These are phyloP conservation scores for Trinorchestia longiramus DNA, from an alignment of 1,140 invertebrate genomes.

Conservation along the genomic window DNA sequence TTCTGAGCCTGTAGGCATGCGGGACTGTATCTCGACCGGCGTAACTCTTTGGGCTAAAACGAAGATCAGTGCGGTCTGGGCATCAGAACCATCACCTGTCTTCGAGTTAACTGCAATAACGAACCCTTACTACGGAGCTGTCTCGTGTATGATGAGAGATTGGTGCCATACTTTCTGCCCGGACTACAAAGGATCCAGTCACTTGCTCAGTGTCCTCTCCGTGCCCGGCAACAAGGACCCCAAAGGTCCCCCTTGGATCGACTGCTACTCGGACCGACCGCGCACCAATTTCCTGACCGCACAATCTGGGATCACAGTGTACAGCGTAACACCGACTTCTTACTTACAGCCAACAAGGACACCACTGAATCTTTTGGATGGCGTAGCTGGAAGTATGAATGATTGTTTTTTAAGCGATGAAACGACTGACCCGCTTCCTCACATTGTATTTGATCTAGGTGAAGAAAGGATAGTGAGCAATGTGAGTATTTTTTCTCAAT, in stretches of 20 bases:
- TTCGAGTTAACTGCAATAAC: too few relatives aligned
- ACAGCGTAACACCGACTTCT: not conserved
- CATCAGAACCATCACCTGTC: too few relatives aligned
- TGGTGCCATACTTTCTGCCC: not conserved
- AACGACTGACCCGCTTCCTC: not conserved
- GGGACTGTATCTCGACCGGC: too few relatives aligned
- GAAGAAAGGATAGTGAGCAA: not conserved
- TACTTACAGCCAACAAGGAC: not conserved
- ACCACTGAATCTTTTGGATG: not conserved
- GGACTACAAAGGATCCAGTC: not conserved
- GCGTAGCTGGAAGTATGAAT: not conserved
- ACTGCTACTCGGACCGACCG: constrained; percentile 7
- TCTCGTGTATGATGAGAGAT: not conserved
- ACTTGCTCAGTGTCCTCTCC: not conserved
- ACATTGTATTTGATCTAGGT: not conserved
- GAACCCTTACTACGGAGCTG: not conserved
- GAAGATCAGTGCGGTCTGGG: too few relatives aligned
- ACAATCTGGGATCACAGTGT: constrained; percentile 11
- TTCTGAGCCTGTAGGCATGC: too few relatives aligned
- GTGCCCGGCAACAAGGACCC: not conserved
- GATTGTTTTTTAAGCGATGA: not conserved
- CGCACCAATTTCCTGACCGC: not conserved
- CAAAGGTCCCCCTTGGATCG: constrained; percentile 16
- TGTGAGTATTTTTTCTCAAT: not conserved
- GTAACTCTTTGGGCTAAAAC: too few relatives aligned